These are phyloP conservation scores for Pachycephala philippinensis DNA, from an alignment of 2,113 vertebrate genomes.

Conservation along the genomic window DNA sequence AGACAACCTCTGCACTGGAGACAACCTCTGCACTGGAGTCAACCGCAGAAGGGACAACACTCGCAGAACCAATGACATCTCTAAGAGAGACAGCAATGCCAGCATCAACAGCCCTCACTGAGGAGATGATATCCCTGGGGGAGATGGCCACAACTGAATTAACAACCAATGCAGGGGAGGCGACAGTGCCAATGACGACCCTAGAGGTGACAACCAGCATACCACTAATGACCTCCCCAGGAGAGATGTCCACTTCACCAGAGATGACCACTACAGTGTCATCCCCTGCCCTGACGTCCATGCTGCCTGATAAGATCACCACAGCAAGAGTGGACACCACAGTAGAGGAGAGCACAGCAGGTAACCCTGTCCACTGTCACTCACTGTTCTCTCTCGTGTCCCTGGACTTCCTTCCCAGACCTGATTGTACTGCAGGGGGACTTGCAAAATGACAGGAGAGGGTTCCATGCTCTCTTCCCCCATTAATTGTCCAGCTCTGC, in stretches of 20 bases:
- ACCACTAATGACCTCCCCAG: rapidly evolving
- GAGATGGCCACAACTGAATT: background rate
- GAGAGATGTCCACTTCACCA: background rate
- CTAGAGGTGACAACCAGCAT: background rate
- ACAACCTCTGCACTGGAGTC: background rate
- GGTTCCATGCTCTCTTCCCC: background rate
- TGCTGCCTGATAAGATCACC: rapidly evolving
- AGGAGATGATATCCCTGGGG: rapidly evolving
- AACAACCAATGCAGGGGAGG: rapidly evolving
- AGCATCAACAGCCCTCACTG: background rate
- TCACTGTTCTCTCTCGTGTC: background rate
- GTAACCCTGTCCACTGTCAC: background rate
- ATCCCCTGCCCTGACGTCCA: rapidly evolving
- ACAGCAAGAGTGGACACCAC: rapidly evolving
- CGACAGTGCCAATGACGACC: rapidly evolving
- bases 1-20: background rate
- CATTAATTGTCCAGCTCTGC: background rate
- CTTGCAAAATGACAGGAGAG: background rate
- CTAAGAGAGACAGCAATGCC: background rate
- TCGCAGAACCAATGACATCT: rapidly evolving
- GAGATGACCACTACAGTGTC: rapidly evolving
- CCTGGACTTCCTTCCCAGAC: background rate
- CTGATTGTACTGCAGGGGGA: background rate
- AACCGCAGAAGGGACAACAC: rapidly evolving
- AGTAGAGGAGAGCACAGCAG: background rate